These are phyloP conservation scores for Chloroceryle inda DNA, from an alignment of 2,797 vertebrate genomes.

Conservation along the genomic window DNA sequence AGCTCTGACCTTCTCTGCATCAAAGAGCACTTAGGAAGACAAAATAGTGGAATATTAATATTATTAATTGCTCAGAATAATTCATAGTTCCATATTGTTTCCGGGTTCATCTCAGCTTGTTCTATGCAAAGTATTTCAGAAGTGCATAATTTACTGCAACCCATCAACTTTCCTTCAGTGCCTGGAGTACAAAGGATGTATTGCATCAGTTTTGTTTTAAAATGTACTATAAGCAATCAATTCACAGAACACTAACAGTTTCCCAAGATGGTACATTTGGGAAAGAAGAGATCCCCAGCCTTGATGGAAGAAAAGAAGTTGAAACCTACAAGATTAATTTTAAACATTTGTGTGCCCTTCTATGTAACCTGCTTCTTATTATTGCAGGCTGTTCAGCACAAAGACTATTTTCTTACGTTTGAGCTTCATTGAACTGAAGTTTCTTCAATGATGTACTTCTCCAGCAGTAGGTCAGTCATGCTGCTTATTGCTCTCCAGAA, in stretches of 20 bases:
- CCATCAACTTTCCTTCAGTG: neutral
- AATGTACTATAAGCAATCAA: neutral
- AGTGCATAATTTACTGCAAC: neutral
- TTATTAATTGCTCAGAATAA: neutral
- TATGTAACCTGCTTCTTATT: neutral
- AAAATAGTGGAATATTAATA: neutral
- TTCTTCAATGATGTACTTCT: constrained; percentile 82
- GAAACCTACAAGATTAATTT: neutral
- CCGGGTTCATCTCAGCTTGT: neutral
- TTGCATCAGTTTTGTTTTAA: neutral
- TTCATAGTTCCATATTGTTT: neutral
- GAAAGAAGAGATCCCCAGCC: neutral
- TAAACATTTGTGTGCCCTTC: neutral
- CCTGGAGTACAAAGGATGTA: neutral
- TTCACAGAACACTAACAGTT: neutral
- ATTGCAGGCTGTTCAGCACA: neutral
- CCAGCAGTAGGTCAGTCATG: constrained; percentile 81
- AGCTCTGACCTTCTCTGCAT: constrained; percentile 1
- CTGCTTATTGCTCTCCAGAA: constrained; percentile 80
- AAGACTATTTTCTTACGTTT: neutral
- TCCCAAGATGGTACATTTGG: neutral
- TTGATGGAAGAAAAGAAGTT: neutral
- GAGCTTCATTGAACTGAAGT: neutral
- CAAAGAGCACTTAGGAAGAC: neutral
- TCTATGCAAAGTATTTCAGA: neutral